Conservation (phyloP, 2,113 vertebrate species). For the Rallus limicola region DNA sequence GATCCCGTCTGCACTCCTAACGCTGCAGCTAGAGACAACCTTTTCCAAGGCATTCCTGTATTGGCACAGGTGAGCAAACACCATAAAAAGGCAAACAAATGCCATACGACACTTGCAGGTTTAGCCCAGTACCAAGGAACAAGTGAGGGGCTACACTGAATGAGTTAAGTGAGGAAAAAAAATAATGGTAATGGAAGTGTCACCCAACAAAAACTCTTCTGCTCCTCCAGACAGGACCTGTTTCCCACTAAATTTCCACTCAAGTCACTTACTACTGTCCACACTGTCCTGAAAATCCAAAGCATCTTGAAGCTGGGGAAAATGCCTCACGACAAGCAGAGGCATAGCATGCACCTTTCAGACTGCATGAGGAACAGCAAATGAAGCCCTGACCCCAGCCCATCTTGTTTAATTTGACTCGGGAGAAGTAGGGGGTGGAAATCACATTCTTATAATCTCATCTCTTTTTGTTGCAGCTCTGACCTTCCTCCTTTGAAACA, state of each 20-base stretch:
- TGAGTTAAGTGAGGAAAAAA: not conserved
- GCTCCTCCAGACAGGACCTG: not conserved
- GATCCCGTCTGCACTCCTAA: not conserved
- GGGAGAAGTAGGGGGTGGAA: not conserved
- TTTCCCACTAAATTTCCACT: not conserved
- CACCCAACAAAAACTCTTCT: not conserved
- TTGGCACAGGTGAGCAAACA: conserved; percentile 54
- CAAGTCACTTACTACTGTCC: not conserved
- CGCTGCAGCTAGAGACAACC: not conserved
- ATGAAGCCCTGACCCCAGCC: not conserved
- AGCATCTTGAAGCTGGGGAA: not conserved
- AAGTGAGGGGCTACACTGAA: not conserved
- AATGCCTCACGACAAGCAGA: not conserved
- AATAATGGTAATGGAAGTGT: not conserved
- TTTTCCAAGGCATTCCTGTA: not conserved
- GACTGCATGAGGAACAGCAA: accelerated
- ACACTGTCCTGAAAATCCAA: not conserved
- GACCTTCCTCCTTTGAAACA: not conserved
- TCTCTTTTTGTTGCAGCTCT: not conserved
- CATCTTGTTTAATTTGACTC: not conserved
- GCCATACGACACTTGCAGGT: accelerated
- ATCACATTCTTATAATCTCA: not conserved
- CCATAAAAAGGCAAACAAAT: not conserved
- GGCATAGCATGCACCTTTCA: not conserved
- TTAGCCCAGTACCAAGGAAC: not conserved